phyloP scores from a whole-genome alignment of 2,113 vertebrate species.

The Ranitomeya variabilis region DNA sequence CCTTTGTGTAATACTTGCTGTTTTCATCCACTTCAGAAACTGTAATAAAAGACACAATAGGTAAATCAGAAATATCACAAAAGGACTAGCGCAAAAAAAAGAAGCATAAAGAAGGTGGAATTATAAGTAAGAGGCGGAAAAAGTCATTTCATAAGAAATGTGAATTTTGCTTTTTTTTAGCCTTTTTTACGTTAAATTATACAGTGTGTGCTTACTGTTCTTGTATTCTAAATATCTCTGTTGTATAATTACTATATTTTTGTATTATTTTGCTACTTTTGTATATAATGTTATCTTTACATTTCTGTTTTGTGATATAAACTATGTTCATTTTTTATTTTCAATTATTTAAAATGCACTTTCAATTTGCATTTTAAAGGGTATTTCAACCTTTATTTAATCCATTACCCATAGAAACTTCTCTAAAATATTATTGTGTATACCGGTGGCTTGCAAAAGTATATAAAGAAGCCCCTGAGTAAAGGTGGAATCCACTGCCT shows the following conservation, averaged over 20 bases:
- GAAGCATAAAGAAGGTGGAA: background rate
- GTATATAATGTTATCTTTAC: conserved; percentile 12
- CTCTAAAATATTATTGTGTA: background rate
- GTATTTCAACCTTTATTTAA: conserved; percentile 26
- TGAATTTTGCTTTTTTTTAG: background rate
- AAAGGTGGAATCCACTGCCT: background rate
- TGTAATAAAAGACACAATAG: conserved; percentile 7
- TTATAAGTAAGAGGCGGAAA: background rate
- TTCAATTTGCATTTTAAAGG: conserved; percentile 30
- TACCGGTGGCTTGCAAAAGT: background rate
- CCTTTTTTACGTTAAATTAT: background rate
- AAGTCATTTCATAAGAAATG: background rate
- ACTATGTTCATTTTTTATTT: background rate
- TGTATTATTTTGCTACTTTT: background rate
- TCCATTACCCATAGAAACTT: background rate
- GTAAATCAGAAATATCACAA: background rate
- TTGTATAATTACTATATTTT: conserved; percentile 16
- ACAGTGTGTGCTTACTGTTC: background rate
- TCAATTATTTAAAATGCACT: conserved; percentile 17
- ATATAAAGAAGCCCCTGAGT: background rate
- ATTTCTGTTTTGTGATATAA: conserved; percentile 10
- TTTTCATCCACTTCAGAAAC: conserved; percentile 16
- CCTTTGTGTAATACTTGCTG: background rate
- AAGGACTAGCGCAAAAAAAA: background rate
- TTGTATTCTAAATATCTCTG: background rate